Conservation (phyloP, 2,113 vertebrate species). For the Naja naja region DNA sequence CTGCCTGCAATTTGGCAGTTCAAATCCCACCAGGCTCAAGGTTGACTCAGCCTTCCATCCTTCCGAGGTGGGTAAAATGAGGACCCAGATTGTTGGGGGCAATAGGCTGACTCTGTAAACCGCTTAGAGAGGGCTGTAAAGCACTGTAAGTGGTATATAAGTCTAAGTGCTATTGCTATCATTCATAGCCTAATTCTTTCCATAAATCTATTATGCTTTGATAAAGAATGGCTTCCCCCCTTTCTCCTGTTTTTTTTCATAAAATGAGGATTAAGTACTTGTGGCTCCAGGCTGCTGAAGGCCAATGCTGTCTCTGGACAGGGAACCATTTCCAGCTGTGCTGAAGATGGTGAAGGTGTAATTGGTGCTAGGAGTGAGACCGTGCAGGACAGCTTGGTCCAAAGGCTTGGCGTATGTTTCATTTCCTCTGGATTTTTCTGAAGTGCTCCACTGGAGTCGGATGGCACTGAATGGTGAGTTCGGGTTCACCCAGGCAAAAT, state of each 20-base stretch:
- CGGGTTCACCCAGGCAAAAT: not conserved
- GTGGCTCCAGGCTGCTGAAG: not conserved
- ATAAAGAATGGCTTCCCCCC: not conserved
- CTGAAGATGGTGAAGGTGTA: conserved; percentile 6
- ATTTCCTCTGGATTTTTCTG: accelerated
- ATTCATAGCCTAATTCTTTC: not conserved
- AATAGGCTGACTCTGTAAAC: no score
- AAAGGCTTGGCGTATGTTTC: no score
- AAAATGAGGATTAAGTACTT: not conserved
- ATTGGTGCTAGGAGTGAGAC: conserved; percentile 15
- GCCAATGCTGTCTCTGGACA: not conserved
- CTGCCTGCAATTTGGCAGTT: no score
- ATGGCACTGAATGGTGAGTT: not conserved
- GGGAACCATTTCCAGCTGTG: not conserved
- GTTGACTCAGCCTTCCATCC: no score
- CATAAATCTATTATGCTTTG: not conserved
- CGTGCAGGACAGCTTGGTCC: not conserved
- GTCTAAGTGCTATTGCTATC: no score
- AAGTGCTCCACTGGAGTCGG: not conserved
- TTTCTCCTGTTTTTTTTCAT: not conserved
- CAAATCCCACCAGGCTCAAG: no score
- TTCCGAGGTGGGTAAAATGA: no score
- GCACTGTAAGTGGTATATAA: no score
- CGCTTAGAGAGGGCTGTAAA: no score
- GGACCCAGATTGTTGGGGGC: no score